Base-by-base conservation (phyloP, 2,888 invertebrate species). In the Omphaloscelis lunosa region DNA sequence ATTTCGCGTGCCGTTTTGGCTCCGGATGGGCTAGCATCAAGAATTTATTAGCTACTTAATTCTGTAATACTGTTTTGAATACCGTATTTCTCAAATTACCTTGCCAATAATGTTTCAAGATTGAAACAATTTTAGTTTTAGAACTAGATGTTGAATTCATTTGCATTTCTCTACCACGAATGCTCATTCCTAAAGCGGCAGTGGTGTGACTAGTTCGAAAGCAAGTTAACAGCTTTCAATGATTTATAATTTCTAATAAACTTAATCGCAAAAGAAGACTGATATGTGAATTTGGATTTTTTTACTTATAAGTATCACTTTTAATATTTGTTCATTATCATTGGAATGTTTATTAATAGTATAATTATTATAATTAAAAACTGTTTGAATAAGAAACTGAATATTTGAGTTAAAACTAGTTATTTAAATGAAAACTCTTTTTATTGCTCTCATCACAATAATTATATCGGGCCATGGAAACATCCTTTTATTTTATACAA, bases 361-460 rank as follows among this genome's bases (percentile, higher is more conserved):
- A 15, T 48, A 56, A 70, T 65, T 61, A 73, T 70, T 59, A 63
- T 72, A 77, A 69, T 45, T 71, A 58, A 68, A 68, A 23, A 17
- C 12, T 39, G 5, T 56, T 69, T 41, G 6, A 56, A 62, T 27
- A 53, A 45, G 12, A 53, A 34, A 63, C 53, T 51, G 9, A 77
- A 45, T 34, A 48, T 61, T 62, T 41, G n/a, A 53, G 61, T 41
- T 75, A 61, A 67, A 88, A 87, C 86, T 72, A 75, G 82, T 84
- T 87, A 86, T 80, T 80, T 11, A 76, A 85, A 83, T 87, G 48
- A 63, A 63, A 56, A 39, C 20, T 56, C 48, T 29, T 79, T 69
- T 74, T 68, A 72, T 70, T 67, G 67, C 45, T 56, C 67, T 51
- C 75, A 62, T 72, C 71, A 72, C 71, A 72, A 67, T 73, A 59